phyloP scores from a whole-genome alignment of 2,797 vertebrate species.

The Smutsia temminckii region DNA sequence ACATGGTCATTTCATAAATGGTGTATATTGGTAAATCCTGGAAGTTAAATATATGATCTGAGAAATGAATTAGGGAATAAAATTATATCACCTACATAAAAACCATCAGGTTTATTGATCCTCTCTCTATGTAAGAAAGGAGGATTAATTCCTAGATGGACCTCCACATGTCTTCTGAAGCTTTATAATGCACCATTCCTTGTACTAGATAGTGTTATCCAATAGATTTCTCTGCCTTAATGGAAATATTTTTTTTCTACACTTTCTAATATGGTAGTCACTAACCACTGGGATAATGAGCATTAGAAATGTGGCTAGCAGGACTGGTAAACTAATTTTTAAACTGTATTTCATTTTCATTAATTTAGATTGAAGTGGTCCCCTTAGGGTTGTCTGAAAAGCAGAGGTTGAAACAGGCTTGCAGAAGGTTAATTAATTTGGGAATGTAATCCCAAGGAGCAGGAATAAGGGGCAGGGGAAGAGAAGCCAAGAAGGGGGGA shows the following conservation, averaged over 20 bases:
- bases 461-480: background rate
- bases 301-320: background rate
- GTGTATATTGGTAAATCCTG: background rate
- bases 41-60: background rate
- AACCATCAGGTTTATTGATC: background rate
- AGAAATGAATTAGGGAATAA: background rate
- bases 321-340: background rate
- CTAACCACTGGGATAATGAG: background rate
- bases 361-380: background rate
- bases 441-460: background rate
- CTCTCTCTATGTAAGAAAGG: background rate
- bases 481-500: background rate
- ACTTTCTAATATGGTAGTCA: background rate
- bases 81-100: background rate
- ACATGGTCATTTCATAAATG: background rate
- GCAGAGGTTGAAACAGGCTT: background rate
- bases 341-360: background rate
- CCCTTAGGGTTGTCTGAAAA: background rate
- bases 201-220: background rate
- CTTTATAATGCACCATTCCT: rapidly evolving
- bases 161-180: background rate
- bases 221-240: background rate
- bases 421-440: background rate
- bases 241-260: background rate
- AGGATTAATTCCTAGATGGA: background rate